Evolutionary conservation across 2,113 vertebrate genomes (phyloP), one percentile per base, ranked within the genome.

Genomic region (Tachuris rubrigastra): DNA sequence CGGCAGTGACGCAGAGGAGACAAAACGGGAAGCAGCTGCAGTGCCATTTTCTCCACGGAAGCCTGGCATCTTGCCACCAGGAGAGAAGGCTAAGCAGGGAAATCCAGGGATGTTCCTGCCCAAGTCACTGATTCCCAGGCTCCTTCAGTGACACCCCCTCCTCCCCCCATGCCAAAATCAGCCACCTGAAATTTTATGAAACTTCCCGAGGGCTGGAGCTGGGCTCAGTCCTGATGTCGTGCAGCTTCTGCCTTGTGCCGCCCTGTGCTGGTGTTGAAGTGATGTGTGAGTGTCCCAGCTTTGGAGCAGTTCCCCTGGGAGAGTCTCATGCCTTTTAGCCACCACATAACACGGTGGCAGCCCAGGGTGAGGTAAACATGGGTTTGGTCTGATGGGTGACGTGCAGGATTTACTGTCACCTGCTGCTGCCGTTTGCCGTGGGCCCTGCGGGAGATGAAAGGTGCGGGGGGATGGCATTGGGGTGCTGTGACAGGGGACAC

Each of bases 371-470:
- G 41, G 16, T 6, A 9, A 37, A 16, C 27, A 3, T 2, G 10
- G 52, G 17, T 59, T 69, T 82, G 71, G 41, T 23, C 1, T 42
- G 31, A 23, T 10, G 39, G 24, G 44, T 93, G 55, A 12, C 31
- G 72, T 21, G 46, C 56, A 47, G 68, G 42, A 35, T 63, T 87
- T 59, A 10, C 39, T 77, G 50, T 65, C 41, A 9, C 46, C 9
- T 12, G n/a, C 75, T 53, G 46, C 14, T 74, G n/a, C 60, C 0
- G 0, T 33, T 5, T 20, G 10, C 24, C 0, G 0, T 11, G 62
- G 65, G 71, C 41, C 46, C 53, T 4, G 2, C 30, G 39, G 78
- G 85, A 31, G 53, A 3, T n/a, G 50, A 27, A 3, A 10, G 28
- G 44, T 63, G 85, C 7, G 2, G 42, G 27, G 49, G 42, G 73